Conservation (phyloP, 2,888 invertebrate genomes). For the Ecdyonurus torrentis region DNA sequence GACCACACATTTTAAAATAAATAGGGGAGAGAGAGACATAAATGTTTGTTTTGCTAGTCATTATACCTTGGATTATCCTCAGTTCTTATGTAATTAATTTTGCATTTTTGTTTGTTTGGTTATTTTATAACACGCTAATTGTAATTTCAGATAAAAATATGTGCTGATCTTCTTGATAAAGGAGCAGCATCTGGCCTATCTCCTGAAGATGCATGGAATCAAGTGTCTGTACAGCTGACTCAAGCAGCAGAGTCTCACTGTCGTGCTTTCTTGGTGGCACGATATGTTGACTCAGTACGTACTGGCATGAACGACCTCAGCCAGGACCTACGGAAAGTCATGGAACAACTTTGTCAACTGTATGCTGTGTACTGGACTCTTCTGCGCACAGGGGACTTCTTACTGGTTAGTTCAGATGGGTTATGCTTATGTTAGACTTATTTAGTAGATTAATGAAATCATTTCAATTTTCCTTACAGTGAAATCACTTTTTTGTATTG, state of each 20-base stretch:
- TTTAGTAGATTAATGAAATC: too few species aligned
- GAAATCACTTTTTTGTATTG: too few species aligned
- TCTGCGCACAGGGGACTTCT: slow-evolving; percentile 56
- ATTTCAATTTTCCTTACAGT: too few species aligned
- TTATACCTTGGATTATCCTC: not conserved
- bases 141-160: not conserved
- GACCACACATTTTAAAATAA: too few species aligned
- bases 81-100: not conserved
- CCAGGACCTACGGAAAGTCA: slow-evolving; percentile 38
- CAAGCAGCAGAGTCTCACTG: slow-evolving; percentile 78
- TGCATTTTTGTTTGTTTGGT: too few species aligned
- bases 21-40: too few species aligned
- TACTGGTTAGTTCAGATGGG: slow-evolving; percentile 59
- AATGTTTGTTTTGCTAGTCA: too few species aligned
- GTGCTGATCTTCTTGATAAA: not conserved
- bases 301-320: slow-evolving; percentile 22
- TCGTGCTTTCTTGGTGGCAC: slow-evolving; percentile 58
- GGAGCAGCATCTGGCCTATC: slow-evolving; percentile 32
- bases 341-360: slow-evolving; percentile 55
- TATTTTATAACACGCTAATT: too few species aligned
- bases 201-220: slow-evolving; percentile 75
- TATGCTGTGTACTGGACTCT: slow-evolving; percentile 64
- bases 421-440: too few species aligned
- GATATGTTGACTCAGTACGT: slow-evolving; percentile 43
- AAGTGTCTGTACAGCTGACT: slow-evolving; percentile 64